These are phyloP conservation scores for Steinernema hermaphroditum DNA, from an alignment of 2,888 invertebrate species.

Conservation along the genomic window DNA sequence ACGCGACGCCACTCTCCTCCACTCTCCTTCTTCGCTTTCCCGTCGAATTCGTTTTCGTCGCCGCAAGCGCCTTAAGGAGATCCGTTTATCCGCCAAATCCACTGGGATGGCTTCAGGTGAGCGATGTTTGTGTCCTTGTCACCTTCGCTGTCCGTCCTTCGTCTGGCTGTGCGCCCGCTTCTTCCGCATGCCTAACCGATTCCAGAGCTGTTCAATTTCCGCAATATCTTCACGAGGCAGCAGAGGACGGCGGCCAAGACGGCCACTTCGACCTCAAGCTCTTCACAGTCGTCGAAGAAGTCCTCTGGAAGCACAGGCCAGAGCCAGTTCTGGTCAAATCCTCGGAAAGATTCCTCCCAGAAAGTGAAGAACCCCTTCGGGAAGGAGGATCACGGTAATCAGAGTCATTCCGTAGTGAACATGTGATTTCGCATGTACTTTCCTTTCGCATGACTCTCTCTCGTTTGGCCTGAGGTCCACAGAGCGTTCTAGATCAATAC, in stretches of 20 bases:
- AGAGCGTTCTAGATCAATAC: conserved; percentile 11
- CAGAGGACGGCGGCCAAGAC: background rate
- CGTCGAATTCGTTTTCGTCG: background rate
- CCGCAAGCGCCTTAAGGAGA: background rate
- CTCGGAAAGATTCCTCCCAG: background rate
- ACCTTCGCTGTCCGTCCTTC: background rate
- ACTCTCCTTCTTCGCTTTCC: background rate
- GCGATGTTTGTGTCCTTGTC: conserved; percentile 13
- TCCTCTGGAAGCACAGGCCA: background rate
- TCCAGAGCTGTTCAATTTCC: conserved; percentile 23
- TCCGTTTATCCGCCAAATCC: conserved; percentile 2
- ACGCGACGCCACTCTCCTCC: conserved; percentile 4
- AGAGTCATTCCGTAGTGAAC: background rate
- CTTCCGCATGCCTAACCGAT: conserved; percentile 1
- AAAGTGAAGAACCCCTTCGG: conserved; percentile 1
- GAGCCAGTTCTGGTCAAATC: conserved; percentile 25
- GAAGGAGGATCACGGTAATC: conserved; percentile 17
- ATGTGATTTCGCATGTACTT: too few relatives aligned
- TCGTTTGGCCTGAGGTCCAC: background rate
- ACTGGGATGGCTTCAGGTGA: conserved; percentile 20
- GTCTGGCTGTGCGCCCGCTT: too few relatives aligned
- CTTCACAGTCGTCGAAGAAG: background rate
- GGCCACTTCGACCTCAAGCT: background rate
- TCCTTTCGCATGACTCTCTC: background rate
- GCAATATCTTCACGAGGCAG: conserved; percentile 23